Percentiles rank a stretch among this genome's conserved stretches.
phyloP scores from a whole-genome alignment of 2,888 invertebrate genomes.

The Sceliomorpha sp. region DNA sequence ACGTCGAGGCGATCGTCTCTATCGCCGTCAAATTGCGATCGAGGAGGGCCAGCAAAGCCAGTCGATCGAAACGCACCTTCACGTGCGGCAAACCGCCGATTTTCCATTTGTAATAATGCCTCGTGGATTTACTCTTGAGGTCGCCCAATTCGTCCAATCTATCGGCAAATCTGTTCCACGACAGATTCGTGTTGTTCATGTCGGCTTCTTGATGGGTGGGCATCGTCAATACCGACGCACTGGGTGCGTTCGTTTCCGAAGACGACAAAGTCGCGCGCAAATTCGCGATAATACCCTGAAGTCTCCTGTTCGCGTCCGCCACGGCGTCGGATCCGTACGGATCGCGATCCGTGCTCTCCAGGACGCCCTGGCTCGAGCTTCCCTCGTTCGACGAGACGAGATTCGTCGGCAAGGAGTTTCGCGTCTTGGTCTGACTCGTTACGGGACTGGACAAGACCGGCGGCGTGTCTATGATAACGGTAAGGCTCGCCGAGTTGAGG shows the following conservation, averaged over 20 bases:
- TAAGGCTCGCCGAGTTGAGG: slow-evolving; percentile 78
- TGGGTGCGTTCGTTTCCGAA: slow-evolving; percentile 36
- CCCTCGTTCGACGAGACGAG: slow-evolving; percentile 74
- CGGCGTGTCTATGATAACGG: slow-evolving; percentile 78
- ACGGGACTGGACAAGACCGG: slow-evolving; percentile 64
- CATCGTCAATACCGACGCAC: slow-evolving; percentile 71
- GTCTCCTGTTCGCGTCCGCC: slow-evolving; percentile 72
- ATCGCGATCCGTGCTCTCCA: slow-evolving; percentile 73
- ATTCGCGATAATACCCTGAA: slow-evolving; percentile 69
- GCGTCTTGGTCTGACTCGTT: slow-evolving; percentile 64
- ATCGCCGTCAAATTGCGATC: slow-evolving; percentile 93
- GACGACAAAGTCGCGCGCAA: slow-evolving; percentile 57
- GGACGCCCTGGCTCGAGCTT: slow-evolving; percentile 81
- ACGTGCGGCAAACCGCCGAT: slow-evolving; percentile 82
- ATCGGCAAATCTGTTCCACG: slow-evolving; percentile 82
- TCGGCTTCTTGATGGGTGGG: slow-evolving; percentile 83
- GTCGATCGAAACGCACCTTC: slow-evolving; percentile 94
- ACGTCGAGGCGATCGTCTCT: slow-evolving; percentile 90
- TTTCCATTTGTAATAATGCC: slow-evolving; percentile 88
- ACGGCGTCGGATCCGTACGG: slow-evolving; percentile 64
- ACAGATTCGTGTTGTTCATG: slow-evolving; percentile 81
- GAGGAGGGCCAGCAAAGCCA: slow-evolving; percentile 94
- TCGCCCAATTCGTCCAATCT: slow-evolving; percentile 82
- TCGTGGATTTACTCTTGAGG: slow-evolving; percentile 81
- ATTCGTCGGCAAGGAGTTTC: slow-evolving; percentile 67